Evolutionary conservation across 2,797 vertebrate species (phyloP), one percentile per base, ranked within the genome.

Genomic region (Sparus aurata): DNA sequence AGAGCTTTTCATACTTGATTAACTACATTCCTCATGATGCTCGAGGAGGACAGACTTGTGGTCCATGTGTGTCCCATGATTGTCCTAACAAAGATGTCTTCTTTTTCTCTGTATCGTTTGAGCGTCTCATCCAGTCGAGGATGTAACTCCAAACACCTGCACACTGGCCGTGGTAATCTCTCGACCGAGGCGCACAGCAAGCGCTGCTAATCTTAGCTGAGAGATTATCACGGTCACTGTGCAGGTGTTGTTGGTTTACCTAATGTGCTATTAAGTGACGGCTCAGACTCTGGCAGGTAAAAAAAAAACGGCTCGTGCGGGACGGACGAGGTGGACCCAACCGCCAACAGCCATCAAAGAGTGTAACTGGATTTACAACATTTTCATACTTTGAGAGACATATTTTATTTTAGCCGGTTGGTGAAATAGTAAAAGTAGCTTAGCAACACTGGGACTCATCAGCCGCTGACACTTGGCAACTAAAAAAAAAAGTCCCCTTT

Each of bases 121-220:
- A 66, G 63, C 43, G 53, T 66, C 25, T 72, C 69, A 53, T 77
- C 64, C 75, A 77, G 70, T 73, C 73, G 50, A 45, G 80, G 46
- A 64, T 80, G 52, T 70, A 27, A 68, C 41, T 74, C 34, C n/a
- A 5, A 73, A 69, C 77, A 70, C 62, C 71, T 75, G 69, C 46
- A 49, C 7, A 2, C 83, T 46, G 72, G 59, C 69, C 38, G 41
- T 55, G 73, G 53, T 54, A 57, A 72, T 23, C 0, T 62, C 38
- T 22, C 25, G 11, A 53, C 72, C 62, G 41, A 67, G 66, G 22
- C 72, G 25, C 65, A 2, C 78, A 50, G 65, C 77, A 57, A 70
- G 47, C 20, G 2, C 23, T 3, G 23, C 64, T 68, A 38, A 85
- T 72, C 50, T 52, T 41, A 73, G 53, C 71, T 22, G 45, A 12